phyloP scores from a whole-genome alignment of 2,888 invertebrate species.

The Drosophila emarginata region DNA sequence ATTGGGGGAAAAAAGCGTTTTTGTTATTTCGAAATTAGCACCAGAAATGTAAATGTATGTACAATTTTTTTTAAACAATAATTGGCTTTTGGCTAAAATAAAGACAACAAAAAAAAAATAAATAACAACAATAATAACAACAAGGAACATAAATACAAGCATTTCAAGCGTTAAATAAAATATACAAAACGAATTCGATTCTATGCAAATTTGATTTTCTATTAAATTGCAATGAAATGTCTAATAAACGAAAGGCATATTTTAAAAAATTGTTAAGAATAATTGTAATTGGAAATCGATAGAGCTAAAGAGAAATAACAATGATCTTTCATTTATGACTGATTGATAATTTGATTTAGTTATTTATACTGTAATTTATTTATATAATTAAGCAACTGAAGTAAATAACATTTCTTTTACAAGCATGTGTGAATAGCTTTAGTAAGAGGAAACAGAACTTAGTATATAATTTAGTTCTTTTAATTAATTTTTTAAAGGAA shows the following conservation, averaged over 20 bases:
- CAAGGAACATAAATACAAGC: not conserved
- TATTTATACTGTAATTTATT: too few relatives aligned
- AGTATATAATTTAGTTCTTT: too few relatives aligned
- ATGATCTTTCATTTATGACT: too few relatives aligned
- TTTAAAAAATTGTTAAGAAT: slow-evolving; percentile 13
- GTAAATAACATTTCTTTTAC: too few relatives aligned
- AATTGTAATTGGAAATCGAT: not conserved
- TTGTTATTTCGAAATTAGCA: slow-evolving; percentile 57
- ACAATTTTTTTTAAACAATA: slow-evolving; percentile 40
- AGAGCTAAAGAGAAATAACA: not conserved
- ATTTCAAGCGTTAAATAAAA: slow-evolving; percentile 38
- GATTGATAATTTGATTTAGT: too few relatives aligned
- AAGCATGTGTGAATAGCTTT: too few relatives aligned
- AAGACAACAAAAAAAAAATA: slow-evolving; percentile 3
- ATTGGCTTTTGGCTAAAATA: slow-evolving; percentile 2
- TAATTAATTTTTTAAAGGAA: too few relatives aligned
- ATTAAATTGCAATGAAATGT: slow-evolving; percentile 6
- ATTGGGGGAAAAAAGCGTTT: slow-evolving; percentile 16
- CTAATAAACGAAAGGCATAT: slow-evolving; percentile 10
- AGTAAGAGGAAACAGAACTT: too few relatives aligned
- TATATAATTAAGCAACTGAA: too few relatives aligned
- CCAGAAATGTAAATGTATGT: slow-evolving; percentile 45
- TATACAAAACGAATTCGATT: slow-evolving; percentile 32
- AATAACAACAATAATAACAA: not conserved
- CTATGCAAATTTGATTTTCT: slow-evolving; percentile 23